Percentiles rank a stretch among this genome's conserved stretches.
These are phyloP conservation scores for Hylaeus volcanicus DNA, from an alignment of 1,140 invertebrate genomes.

Conservation along the genomic window DNA sequence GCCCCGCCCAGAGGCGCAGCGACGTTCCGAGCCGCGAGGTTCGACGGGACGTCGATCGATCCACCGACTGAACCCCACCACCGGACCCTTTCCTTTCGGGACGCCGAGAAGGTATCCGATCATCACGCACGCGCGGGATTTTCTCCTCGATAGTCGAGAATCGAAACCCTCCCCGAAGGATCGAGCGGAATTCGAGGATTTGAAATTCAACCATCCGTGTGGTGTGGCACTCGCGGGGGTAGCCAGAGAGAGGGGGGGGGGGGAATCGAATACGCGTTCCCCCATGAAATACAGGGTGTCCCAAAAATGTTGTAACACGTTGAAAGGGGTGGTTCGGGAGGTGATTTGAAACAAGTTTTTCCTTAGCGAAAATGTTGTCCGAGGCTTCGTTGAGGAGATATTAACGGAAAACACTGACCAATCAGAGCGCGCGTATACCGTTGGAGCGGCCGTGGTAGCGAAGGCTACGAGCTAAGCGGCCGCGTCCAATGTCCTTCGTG, in stretches of 20 bases:
- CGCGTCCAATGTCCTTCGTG: too few species aligned
- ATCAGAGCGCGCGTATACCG: too few species aligned
- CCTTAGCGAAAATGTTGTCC: too few species aligned
- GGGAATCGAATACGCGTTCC: not conserved
- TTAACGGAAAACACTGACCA: too few species aligned
- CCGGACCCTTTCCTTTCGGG: not conserved
- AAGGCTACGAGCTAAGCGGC: too few species aligned
- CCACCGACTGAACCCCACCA: constrained; percentile 48
- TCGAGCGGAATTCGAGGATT: constrained; percentile 2
- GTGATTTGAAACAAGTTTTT: too few species aligned
- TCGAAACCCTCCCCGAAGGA: not conserved
- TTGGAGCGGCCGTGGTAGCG: too few species aligned
- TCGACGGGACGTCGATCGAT: constrained; percentile 72
- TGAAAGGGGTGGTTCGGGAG: too few species aligned
- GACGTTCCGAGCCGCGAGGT: constrained; percentile 25
- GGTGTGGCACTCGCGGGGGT: too few species aligned
- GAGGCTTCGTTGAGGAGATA: too few species aligned
- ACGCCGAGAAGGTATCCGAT: not conserved
- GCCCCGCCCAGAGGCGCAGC: constrained; percentile 73
- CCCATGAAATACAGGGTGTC: not conserved
- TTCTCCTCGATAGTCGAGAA: not conserved
- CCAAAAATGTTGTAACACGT: too few species aligned
- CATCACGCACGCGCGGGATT: not conserved
- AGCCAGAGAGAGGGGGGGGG: too few species aligned
- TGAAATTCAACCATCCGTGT: not conserved